phyloP scores from a whole-genome alignment of 2,888 invertebrate species.

The Chirona hameri region DNA sequence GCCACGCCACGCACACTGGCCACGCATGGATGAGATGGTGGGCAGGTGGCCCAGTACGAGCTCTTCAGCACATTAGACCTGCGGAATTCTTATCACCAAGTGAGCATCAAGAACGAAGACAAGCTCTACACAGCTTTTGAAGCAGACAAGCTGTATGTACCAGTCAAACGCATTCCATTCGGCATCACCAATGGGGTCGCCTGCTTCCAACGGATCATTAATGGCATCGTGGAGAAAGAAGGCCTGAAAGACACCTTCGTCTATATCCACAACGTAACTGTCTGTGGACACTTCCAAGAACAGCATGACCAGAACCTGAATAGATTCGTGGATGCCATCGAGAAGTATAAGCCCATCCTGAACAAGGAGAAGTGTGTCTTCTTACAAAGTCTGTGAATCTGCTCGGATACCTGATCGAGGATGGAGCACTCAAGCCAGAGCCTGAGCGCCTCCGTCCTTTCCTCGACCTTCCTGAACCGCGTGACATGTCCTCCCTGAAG shows the following conservation, averaged over 20 bases:
- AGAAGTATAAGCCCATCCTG: conserved; percentile 27
- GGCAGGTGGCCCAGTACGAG: neutral
- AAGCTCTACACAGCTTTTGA: conserved; percentile 38
- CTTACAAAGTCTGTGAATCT: neutral
- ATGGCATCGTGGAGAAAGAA: conserved; percentile 34
- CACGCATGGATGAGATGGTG: conserved; percentile 35
- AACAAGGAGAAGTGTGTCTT: conserved; percentile 13
- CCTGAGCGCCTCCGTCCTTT: conserved; percentile 28
- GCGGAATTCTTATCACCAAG: conserved; percentile 36
- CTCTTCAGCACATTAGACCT: conserved; percentile 32
- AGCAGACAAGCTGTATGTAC: conserved; percentile 35
- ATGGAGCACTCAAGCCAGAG: conserved; percentile 13
- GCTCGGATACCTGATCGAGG: conserved; percentile 25
- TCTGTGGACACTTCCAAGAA: neutral
- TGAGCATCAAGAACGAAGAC: conserved; percentile 34
- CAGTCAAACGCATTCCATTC: conserved; percentile 37
- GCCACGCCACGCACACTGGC: conserved; percentile 39
- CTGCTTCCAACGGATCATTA: conserved; percentile 35
- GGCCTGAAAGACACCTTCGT: neutral
- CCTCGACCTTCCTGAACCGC: neutral
- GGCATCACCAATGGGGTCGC: conserved; percentile 37
- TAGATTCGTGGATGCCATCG: conserved; percentile 22
- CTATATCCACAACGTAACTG: conserved; percentile 23
- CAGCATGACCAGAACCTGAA: conserved; percentile 31
- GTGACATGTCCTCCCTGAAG: neutral